These are phyloP conservation scores for Tachysurus vachellii DNA, from an alignment of 2,113 vertebrate species.

Conservation along the genomic window DNA sequence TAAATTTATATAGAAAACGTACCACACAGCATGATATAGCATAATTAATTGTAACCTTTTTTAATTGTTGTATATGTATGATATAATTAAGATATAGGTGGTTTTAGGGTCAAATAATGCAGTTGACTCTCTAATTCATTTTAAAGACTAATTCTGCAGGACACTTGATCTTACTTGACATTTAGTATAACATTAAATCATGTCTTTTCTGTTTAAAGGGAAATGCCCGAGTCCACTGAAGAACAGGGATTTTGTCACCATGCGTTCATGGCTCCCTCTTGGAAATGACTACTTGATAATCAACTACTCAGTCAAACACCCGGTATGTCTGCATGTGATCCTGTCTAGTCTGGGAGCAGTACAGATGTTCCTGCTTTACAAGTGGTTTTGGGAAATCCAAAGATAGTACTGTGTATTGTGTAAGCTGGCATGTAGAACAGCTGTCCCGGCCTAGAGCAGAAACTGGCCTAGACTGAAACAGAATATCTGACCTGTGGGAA, in stretches of 20 bases:
- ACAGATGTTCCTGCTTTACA: slow-evolving; percentile 39
- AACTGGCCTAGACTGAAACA: slow-evolving; percentile 51
- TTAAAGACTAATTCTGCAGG: neutral
- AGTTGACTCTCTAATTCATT: neutral
- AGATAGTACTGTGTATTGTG: slow-evolving; percentile 42
- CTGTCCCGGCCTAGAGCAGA: slow-evolving; percentile 38
- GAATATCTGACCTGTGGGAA: slow-evolving; percentile 44
- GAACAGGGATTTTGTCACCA: slow-evolving; percentile 87
- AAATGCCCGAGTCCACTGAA: slow-evolving; percentile 79
- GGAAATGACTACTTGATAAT: slow-evolving; percentile 87
- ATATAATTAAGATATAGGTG: neutral
- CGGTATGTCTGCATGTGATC: slow-evolving; percentile 66
- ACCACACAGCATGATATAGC: neutral
- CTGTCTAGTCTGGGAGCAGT: slow-evolving; percentile 23
- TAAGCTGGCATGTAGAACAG: slow-evolving; percentile 47
- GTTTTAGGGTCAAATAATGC: neutral
- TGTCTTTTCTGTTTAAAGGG: slow-evolving; percentile 57
- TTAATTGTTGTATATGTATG: neutral
- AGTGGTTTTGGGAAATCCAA: slow-evolving; percentile 11
- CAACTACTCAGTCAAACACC: slow-evolving; percentile 88
- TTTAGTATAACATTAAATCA: neutral
- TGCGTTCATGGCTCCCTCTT: slow-evolving; percentile 86
- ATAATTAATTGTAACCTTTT: neutral
- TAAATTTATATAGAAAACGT: too few species aligned
- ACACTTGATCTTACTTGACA: neutral